Percentiles rank a stretch among this genome's conserved stretches.
These are phyloP conservation scores for Ectobius pallidus DNA, from an alignment of 2,888 invertebrate species.

Conservation along the genomic window DNA sequence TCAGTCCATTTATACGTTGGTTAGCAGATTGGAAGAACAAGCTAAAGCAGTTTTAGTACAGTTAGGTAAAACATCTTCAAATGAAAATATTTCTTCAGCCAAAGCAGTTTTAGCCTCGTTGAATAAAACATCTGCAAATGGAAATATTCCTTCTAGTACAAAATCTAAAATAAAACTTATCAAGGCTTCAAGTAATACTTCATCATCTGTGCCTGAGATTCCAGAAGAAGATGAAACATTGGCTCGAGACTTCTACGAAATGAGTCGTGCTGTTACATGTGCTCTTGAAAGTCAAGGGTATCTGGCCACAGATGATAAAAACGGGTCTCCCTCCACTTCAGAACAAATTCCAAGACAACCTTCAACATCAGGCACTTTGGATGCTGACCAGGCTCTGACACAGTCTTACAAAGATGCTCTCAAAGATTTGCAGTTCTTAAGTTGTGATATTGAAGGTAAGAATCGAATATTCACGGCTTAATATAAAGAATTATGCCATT, in stretches of 20 bases:
- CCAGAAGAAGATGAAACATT: conserved; percentile 34
- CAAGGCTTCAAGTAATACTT: too few species aligned
- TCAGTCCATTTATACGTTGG: conserved; percentile 38
- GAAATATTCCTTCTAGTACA: neutral
- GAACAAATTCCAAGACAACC: conserved; percentile 7
- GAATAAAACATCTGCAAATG: neutral
- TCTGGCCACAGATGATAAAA: neutral
- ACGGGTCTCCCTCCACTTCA: conserved; percentile 13
- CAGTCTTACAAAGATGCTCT: conserved; percentile 39
- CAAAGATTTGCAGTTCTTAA: conserved; percentile 41
- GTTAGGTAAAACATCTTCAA: conserved; percentile 25
- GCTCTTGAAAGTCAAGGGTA: conserved; percentile 29
- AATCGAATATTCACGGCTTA: too few species aligned
- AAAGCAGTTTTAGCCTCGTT: too few species aligned
- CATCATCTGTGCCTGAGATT: neutral
- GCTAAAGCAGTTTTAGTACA: conserved; percentile 34
- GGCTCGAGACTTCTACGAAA: conserved; percentile 37
- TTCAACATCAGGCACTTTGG: neutral
- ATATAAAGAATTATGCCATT: too few species aligned
- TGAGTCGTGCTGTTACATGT: conserved; percentile 30
- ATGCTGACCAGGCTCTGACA: conserved; percentile 16
- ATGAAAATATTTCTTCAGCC: conserved; percentile 32
- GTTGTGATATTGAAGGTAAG: too few species aligned
- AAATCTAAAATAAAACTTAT: too few species aligned
- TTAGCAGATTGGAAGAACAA: conserved; percentile 38